Base-by-base conservation (phyloP, 2,797 vertebrate genomes). In the Tapirus indicus region DNA sequence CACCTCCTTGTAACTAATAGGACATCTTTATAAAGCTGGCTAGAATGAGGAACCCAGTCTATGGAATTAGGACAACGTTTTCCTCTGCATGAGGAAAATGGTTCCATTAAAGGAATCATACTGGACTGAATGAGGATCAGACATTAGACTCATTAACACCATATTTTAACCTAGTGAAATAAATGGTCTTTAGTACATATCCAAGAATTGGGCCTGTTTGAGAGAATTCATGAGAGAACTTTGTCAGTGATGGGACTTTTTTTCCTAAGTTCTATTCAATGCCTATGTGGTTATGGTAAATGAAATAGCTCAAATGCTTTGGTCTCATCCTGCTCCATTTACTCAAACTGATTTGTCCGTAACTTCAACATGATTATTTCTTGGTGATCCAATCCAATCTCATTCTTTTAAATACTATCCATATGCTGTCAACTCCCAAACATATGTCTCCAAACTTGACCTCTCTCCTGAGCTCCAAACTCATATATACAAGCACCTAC, bases 101-200 rank as follows among this genome's bases (percentile, higher is more conserved):
- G 20, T 18, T 17, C 25, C 41, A 69, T 25, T 83, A 78, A 91
- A 32, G 6, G 56, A 93, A 47, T 93, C 32, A 71, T 32, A 44
- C 35, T 84, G 8, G 58, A 69, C 13, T 75, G 5, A 83, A 69
- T 32, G 27, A 94, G 11, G 18, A 79, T 66, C 44, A 91, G 44
- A 62, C 25, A 25, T 69, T 58, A 56, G 38, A 64, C 66, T 88
- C 47, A 13, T 72, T 56, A 77, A 68, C 58, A 64, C 21, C 6
- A 10, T 44, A 93, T 66, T 82, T 90, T 77, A 89, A 80, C 29
- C 9, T 75, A 72, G 35, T 82, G 72, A 93, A 92, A 91, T 58
- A 83, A 84, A 52, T 66, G 10, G 3, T 52, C 35, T 77, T 62
- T 83, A 78, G 41, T 72, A 60, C 7, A 38, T 52, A n/a, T 14